These are phyloP conservation scores for Sminthurinus signatus DNA, from an alignment of 1,140 invertebrate genomes.

Conservation along the genomic window DNA sequence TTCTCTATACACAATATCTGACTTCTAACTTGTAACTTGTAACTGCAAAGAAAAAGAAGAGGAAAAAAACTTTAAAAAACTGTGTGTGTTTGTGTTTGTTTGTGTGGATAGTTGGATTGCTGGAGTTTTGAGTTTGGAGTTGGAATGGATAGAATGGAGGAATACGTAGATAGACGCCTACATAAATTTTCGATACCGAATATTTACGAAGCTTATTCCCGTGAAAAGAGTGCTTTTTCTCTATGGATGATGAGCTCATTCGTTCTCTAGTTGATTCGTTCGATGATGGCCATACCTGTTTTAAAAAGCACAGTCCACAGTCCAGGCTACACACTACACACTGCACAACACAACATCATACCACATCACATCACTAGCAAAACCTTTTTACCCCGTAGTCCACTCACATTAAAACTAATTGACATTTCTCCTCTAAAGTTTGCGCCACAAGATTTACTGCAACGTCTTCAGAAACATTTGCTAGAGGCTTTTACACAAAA, in stretches of 20 bases:
- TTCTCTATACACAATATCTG: neutral
- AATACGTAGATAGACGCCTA: constrained; percentile 5
- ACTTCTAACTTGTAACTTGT: neutral
- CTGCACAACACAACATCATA: too few species aligned
- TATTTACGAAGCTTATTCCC: constrained; percentile 3
- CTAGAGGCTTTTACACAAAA: constrained; percentile 2
- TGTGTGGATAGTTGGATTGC: neutral
- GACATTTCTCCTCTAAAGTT: constrained; percentile 9
- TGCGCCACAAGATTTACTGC: constrained; percentile 20
- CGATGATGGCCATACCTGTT: constrained; percentile 5
- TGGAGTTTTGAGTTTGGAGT: neutral
- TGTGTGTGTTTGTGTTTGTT: neutral
- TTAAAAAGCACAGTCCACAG: neutral
- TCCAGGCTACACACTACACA: too few species aligned
- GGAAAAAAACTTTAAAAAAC: too few species aligned
- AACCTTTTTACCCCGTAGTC: neutral
- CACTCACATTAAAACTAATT: constrained; percentile 24
- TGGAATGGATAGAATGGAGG: too few species aligned
- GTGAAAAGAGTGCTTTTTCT: constrained; percentile 11
- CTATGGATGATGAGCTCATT: constrained; percentile 2
- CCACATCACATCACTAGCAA: too few species aligned
- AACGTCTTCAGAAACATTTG: constrained; percentile 4
- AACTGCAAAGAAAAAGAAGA: too few species aligned
- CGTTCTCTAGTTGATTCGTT: too few species aligned
- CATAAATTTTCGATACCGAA: constrained; percentile 9